These are phyloP conservation scores for Spodoptera exigua DNA, from an alignment of 2,888 invertebrate species.

Conservation along the genomic window DNA sequence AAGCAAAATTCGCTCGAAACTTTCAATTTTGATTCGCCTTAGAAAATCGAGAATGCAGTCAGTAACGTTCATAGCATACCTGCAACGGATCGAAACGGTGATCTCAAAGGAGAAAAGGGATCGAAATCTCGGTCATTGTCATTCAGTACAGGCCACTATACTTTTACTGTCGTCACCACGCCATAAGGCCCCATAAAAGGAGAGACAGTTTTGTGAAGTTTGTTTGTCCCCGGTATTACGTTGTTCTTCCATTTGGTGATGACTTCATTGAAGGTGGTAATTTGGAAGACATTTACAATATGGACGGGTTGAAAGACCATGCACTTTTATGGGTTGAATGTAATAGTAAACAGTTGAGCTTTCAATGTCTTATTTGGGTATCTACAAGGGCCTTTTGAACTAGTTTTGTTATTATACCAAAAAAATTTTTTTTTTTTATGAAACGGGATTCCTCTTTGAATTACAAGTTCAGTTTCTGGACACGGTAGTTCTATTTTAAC, in stretches of 20 bases:
- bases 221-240: slow-evolving; percentile 59
- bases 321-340: slow-evolving; percentile 13
- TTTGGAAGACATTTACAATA: slow-evolving; percentile 25
- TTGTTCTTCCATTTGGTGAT: slow-evolving; percentile 47
- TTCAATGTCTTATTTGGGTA: background rate
- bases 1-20: background rate
- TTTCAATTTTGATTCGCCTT: slow-evolving; percentile 51
- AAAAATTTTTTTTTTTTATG: no score
- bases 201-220: slow-evolving; percentile 46
- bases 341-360: slow-evolving; percentile 6
- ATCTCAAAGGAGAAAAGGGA: slow-evolving; percentile 69
- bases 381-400: no score
- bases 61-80: slow-evolving; percentile 30
- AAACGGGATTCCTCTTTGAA: no score
- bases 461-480: no score
- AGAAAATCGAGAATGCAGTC: slow-evolving; percentile 41
- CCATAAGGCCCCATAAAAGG: slow-evolving; percentile 45
- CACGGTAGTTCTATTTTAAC: no score
- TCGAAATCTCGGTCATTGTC: slow-evolving; percentile 64
- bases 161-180: slow-evolving; percentile 50
- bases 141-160: slow-evolving; percentile 54
- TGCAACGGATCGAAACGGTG: slow-evolving; percentile 60
- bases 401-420: no score
- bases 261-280: slow-evolving; percentile 47
- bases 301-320: slow-evolving; percentile 20